phyloP scores from a whole-genome alignment of 2,888 invertebrate genomes.

The Hedychridium roseum region DNA sequence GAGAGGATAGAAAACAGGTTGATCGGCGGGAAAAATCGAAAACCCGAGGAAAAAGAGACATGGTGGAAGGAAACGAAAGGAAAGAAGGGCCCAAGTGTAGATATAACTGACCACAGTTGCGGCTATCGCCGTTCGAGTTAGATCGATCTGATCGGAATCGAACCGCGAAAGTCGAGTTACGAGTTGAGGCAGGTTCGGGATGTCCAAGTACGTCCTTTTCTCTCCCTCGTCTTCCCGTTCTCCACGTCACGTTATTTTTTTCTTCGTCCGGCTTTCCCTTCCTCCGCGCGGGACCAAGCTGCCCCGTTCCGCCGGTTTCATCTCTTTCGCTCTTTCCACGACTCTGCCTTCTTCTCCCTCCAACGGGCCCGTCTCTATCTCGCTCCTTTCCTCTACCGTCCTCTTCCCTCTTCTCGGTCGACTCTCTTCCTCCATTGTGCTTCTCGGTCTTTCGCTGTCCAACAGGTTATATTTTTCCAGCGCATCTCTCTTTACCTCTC shows the following conservation, averaged over 20 bases:
- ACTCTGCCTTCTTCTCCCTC: conserved; percentile 17
- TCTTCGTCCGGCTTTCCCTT: conserved; percentile 13
- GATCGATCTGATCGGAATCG: conserved; percentile 59
- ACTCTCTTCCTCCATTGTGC: conserved; percentile 21
- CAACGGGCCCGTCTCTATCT: too few relatives aligned
- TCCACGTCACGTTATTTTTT: conserved; percentile 6
- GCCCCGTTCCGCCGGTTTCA: conserved; percentile 4
- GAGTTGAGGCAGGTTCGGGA: conserved; percentile 61
- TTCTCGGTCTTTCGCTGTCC: conserved; percentile 54
- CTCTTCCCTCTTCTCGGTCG: conserved; percentile 17
- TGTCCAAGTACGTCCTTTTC: conserved; percentile 38
- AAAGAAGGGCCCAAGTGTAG: conserved; percentile 20
- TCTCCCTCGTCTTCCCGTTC: conserved; percentile 13
- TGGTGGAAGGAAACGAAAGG: neutral
- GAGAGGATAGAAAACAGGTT: too few relatives aligned
- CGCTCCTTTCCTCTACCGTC: conserved; percentile 22
- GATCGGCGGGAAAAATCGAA: too few relatives aligned
- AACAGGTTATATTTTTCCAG: conserved; percentile 62
- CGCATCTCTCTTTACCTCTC: conserved; percentile 24
- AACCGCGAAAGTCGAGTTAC: conserved; percentile 57
- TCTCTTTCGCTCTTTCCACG: conserved; percentile 13
- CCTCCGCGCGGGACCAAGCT: too few relatives aligned
- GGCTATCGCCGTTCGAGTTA: conserved; percentile 32
- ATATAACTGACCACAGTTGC: conserved; percentile 32
- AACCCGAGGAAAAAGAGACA: too few relatives aligned